These are phyloP conservation scores for Lapara coniferarum DNA, from an alignment of 2,888 invertebrate species.

Conservation along the genomic window DNA sequence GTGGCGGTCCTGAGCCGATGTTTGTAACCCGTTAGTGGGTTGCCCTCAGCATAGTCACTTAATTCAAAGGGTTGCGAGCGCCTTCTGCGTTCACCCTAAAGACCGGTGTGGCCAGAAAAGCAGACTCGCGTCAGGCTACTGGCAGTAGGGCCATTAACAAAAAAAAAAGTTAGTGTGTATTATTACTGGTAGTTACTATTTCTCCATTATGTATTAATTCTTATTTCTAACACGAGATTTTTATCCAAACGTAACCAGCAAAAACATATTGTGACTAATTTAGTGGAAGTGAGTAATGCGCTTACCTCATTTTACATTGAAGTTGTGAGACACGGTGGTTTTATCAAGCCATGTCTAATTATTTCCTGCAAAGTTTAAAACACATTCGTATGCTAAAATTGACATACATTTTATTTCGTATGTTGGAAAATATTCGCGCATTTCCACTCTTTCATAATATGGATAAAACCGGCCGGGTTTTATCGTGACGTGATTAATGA, in stretches of 20 bases:
- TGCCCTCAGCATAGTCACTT: too few species aligned
- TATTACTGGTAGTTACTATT: too few species aligned
- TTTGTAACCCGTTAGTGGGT: too few species aligned
- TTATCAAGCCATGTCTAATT: constrained; percentile 28
- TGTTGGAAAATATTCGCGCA: neutral
- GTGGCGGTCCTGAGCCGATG: too few species aligned
- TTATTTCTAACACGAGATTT: too few species aligned
- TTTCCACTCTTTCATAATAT: neutral
- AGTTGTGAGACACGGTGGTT: constrained; percentile 13
- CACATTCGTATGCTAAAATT: neutral
- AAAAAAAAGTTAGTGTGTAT: too few species aligned
- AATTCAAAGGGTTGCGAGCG: too few species aligned
- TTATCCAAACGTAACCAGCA: neutral
- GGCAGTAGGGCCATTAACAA: too few species aligned
- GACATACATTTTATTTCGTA: neutral
- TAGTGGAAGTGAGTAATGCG: constrained; percentile 43
- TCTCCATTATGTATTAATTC: too few species aligned
- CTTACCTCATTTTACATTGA: constrained; percentile 45
- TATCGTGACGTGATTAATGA: neutral
- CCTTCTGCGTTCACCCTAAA: too few species aligned
- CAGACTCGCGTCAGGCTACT: too few species aligned
- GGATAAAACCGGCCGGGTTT: neutral
- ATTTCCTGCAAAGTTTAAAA: constrained; percentile 20
- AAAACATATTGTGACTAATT: constrained; percentile 41
- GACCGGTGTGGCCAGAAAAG: too few species aligned